A percentile compares a stretch with the other conserved stretches of the same genome.
phyloP scores from a whole-genome alignment of 1,140 invertebrate genomes.

The Brachionus paranguensis region DNA sequence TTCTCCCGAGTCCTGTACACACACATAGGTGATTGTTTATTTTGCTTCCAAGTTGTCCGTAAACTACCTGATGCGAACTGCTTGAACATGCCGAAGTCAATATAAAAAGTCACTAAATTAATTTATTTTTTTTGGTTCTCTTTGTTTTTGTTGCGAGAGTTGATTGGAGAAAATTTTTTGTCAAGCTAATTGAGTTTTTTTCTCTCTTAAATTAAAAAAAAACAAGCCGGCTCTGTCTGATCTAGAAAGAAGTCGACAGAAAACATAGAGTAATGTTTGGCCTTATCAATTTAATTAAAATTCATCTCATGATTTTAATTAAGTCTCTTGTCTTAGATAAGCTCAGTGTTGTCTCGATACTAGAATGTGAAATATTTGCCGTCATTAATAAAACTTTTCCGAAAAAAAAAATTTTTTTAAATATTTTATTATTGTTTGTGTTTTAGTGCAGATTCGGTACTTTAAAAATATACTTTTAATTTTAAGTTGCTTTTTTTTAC shows the following conservation, averaged over 20 bases:
- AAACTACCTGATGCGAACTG: neutral
- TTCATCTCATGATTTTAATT: conserved; percentile 38
- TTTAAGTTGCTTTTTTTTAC: neutral
- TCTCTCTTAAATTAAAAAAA: neutral
- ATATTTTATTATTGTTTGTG: neutral
- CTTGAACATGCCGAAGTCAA: neutral
- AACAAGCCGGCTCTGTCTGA: neutral
- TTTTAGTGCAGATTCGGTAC: neutral
- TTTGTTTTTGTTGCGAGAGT: neutral
- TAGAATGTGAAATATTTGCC: no score
- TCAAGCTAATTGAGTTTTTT: neutral
- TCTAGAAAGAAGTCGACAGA: neutral
- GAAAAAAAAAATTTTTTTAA: neutral
- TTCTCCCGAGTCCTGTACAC: neutral
- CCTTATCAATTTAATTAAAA: conserved; percentile 36
- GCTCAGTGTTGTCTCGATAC: neutral
- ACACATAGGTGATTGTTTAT: neutral
- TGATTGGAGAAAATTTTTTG: neutral
- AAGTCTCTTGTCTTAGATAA: conserved; percentile 13
- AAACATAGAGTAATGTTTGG: neutral
- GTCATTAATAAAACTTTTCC: no score
- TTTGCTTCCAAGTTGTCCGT: neutral
- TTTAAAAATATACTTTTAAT: neutral
- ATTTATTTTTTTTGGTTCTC: neutral
- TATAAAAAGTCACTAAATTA: conserved; percentile 27